Percentiles rank a stretch among this genome's conserved stretches.
Evolutionary conservation across 2,888 invertebrate species (phyloP).

Genomic region (Agriopis aurantiaria): DNA sequence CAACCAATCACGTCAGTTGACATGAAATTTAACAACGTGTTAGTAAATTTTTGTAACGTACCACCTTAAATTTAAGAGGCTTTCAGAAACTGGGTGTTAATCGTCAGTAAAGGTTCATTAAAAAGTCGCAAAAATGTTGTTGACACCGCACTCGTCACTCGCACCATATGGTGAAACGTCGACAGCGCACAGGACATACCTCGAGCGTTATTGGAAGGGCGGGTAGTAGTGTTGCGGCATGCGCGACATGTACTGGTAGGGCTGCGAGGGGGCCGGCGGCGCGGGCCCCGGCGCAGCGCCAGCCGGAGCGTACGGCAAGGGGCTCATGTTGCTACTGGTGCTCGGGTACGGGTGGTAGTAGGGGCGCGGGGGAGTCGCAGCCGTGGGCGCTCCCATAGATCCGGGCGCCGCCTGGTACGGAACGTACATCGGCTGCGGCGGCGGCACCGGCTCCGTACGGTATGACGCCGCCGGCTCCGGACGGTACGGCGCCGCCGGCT

Average conservation of each 20-base stretch:
- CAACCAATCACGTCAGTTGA: too few species aligned
- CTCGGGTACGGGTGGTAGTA: constrained; percentile 8
- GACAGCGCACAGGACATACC: constrained; percentile 8
- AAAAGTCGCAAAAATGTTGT: not conserved
- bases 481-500: not conserved
- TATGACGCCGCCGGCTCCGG: not conserved
- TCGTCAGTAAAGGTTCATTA: too few species aligned
- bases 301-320: not conserved
- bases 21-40: too few species aligned
- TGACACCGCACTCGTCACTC: too few species aligned
- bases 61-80: too few species aligned
- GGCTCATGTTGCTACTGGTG: not conserved
- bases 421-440: not conserved
- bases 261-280: not conserved
- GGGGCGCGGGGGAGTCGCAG: constrained; percentile 6
- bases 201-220: constrained; percentile 22
- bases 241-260: constrained; percentile 12
- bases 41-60: too few species aligned
- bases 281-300: not conserved
- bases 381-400: not conserved
- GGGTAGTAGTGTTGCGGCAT: constrained; percentile 20
- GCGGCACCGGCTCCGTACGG: not conserved
- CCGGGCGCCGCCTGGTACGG: not conserved
- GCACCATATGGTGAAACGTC: too few species aligned
- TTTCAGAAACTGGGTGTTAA: too few species aligned